Evolutionary conservation across 2,888 invertebrate species (phyloP).

Genomic region (Tachina lurida): DNA sequence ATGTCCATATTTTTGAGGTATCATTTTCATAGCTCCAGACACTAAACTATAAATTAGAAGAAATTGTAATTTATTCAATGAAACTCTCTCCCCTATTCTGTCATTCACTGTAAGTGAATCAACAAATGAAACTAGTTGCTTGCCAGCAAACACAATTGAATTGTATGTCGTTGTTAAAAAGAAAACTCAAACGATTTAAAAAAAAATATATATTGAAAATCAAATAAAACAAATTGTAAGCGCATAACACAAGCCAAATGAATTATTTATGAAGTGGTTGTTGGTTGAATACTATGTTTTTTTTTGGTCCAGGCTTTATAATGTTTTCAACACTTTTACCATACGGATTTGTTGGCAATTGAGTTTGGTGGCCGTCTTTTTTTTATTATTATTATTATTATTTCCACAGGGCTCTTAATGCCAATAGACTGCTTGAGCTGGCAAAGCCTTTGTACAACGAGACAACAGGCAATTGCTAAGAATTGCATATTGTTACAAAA

Average conservation of each 20-base stretch:
- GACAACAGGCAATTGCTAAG: not conserved
- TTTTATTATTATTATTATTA: conserved; percentile 5
- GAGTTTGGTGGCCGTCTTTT: conserved; percentile 13
- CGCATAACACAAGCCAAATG: conserved; percentile 77
- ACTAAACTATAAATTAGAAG: too few species aligned
- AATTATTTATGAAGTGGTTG: conserved; percentile 83
- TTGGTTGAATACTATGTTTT: conserved; percentile 69
- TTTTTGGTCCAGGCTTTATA: conserved; percentile 40
- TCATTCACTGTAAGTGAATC: conserved; percentile 48
- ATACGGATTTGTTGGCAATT: conserved; percentile 65
- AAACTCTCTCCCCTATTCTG: not conserved
- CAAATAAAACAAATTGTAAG: conserved; percentile 69
- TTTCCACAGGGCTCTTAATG: conserved; percentile 23
- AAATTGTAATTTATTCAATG: not conserved
- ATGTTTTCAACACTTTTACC: conserved; percentile 68
- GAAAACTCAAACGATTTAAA: conserved; percentile 10
- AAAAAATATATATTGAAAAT: conserved; percentile 61
- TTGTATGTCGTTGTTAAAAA: conserved; percentile 15
- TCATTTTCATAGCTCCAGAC: too few species aligned
- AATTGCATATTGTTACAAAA: conserved; percentile 22
- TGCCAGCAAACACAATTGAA: conserved; percentile 43
- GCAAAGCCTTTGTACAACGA: conserved; percentile 28
- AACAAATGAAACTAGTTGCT: conserved; percentile 66
- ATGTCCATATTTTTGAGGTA: too few species aligned
- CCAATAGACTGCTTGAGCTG: conserved; percentile 5